Conservation (phyloP, 2,113 vertebrate genomes). For the Struthio camelus region DNA sequence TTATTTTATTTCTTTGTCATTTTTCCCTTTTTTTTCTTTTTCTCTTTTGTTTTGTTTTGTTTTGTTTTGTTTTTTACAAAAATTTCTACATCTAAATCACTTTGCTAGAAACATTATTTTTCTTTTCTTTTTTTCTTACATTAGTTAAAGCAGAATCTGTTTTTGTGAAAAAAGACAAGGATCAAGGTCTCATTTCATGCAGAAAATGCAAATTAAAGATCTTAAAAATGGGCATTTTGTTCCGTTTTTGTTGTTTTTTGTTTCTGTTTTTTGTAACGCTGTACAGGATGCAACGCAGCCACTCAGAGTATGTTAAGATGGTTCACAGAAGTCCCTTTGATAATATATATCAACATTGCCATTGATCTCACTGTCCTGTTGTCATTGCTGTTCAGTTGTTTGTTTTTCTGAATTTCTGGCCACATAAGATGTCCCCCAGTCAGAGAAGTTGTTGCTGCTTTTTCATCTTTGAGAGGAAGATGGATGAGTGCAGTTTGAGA, state of each 20-base stretch:
- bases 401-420: conserved; percentile 17
- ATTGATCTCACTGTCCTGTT: conserved; percentile 7
- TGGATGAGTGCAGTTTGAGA: background rate
- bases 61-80: conserved; percentile 75
- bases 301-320: conserved; percentile 5
- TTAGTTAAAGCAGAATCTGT: conserved; percentile 64
- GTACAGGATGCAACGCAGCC: conserved; percentile 49
- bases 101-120: conserved; percentile 74
- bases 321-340: conserved; percentile 51
- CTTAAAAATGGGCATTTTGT: conserved; percentile 35
- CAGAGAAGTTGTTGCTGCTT: background rate
- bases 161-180: conserved; percentile 64
- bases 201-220: conserved; percentile 70
- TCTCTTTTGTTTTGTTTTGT: background rate
- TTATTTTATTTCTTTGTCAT: conserved; percentile 62
- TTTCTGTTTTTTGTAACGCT: background rate
- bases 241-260: background rate
- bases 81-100: conserved; percentile 66
- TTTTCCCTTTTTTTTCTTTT: background rate
- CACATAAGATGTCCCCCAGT: background rate
- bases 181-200: conserved; percentile 71
- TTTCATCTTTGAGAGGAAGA: background rate
- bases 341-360: background rate
- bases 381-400: background rate
- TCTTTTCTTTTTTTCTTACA: conserved; percentile 49